phyloP scores from a whole-genome alignment of 2,888 invertebrate genomes.

The Orchesella flavescens region DNA sequence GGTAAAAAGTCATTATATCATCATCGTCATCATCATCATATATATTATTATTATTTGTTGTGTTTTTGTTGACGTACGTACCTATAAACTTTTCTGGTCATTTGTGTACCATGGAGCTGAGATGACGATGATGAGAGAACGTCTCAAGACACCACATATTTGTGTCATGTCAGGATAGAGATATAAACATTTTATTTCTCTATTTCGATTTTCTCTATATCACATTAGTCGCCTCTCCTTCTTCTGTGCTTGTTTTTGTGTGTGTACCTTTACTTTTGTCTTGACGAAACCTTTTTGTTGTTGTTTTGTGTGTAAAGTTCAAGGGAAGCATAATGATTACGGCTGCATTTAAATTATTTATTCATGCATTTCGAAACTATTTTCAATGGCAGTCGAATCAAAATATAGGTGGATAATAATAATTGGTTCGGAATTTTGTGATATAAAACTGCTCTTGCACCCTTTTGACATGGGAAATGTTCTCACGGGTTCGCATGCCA shows the following conservation, averaged over 20 bases:
- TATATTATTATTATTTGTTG: too few species aligned
- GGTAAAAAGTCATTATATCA: too few species aligned
- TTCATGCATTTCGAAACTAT: too few species aligned
- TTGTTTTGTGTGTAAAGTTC: slow-evolving; percentile 26
- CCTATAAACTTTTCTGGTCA: too few species aligned
- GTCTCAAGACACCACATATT: background rate
- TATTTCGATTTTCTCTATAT: background rate
- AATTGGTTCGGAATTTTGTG: too few species aligned
- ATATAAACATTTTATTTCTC: background rate
- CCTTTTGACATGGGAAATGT: slow-evolving; percentile 25
- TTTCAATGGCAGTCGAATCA: too few species aligned
- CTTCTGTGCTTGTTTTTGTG: background rate
- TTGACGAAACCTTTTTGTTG: slow-evolving; percentile 1
- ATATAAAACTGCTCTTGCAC: background rate
- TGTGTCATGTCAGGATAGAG: slow-evolving; percentile 5
- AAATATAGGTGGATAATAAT: too few species aligned
- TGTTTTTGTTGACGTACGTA: too few species aligned
- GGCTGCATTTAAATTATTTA: background rate
- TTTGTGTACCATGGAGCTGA: too few species aligned
- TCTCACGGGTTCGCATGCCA: slow-evolving; percentile 10
- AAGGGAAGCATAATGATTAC: slow-evolving; percentile 20
- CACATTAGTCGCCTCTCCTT: background rate
- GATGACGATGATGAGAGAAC: slow-evolving; percentile 7
- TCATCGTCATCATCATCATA: too few species aligned
- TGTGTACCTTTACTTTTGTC: background rate